Evolutionary conservation across 1,140 invertebrate genomes (phyloP).

Genomic region (Octopus sinensis): DNA sequence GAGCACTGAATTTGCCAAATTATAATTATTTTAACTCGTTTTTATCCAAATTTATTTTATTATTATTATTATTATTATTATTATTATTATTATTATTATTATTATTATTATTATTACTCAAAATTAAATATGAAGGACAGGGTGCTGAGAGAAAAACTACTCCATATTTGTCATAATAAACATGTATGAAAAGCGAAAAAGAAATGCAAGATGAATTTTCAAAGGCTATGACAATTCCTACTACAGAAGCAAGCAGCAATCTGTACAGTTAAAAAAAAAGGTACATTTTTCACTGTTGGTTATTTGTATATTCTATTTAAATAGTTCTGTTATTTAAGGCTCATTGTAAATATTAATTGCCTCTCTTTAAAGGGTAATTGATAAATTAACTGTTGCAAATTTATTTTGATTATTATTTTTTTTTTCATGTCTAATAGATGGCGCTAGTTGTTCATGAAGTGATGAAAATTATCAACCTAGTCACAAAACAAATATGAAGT

Average conservation of each 20-base stretch:
- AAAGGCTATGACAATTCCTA: slow-evolving; percentile 4
- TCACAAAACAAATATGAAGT: background rate
- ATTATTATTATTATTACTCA: too few species aligned
- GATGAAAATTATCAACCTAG: background rate
- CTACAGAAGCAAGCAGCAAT: background rate
- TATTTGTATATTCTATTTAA: slow-evolving; percentile 7
- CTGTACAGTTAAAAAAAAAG: background rate
- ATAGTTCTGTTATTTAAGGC: background rate
- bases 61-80: too few species aligned
- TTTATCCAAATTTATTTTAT: too few species aligned
- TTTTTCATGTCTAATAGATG: slow-evolving; percentile 7
- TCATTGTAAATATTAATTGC: background rate
- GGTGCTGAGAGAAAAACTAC: too few species aligned
- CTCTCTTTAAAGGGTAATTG: background rate
- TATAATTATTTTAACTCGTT: too few species aligned
- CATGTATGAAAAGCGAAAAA: background rate
- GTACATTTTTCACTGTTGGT: slow-evolving; percentile 9
- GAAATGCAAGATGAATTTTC: background rate
- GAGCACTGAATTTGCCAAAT: background rate
- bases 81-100: too few species aligned
- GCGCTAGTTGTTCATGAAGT: slow-evolving; percentile 7
- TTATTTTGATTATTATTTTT: background rate
- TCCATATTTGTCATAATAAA: background rate
- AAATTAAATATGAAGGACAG: too few species aligned
- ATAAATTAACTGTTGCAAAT: slow-evolving; percentile 10